Evolutionary conservation across 2,888 invertebrate species (phyloP), one percentile per base, ranked within the genome.

Genomic region (Amphipyra tragopoginis): DNA sequence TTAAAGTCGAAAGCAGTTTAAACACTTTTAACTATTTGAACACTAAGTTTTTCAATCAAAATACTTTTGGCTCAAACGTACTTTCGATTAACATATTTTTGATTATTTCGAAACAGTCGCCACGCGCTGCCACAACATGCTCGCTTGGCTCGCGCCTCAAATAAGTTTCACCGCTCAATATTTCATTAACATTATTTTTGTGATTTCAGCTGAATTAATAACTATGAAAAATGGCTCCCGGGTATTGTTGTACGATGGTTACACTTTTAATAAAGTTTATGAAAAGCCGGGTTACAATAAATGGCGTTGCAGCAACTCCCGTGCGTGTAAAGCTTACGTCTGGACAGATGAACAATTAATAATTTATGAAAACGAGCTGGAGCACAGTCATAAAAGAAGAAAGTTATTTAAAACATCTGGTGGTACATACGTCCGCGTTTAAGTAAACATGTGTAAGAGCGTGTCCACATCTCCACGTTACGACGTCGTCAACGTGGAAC

Each of bases 231-330:
- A 57, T 14, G 84, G 84, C 0, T 79, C 74, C 34, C 42, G 51
- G 0, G 74, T 79, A 11, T 43, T 83, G 5, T 52, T 82, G 5
- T 75, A 75, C 47, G 50, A 77, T n/a, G 80, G 78, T 0, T 79
- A 75, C 34, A 81, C 80, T 0, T 86, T 74, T 57, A 83, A 77
- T 55, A 77, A 44, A 26, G 67, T 75, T 26, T 77, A 82, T 48
- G 40, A 44, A 3, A 50, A 48, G 4, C 65, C 52, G 5, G 54
- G 61, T 1, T 56, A 57, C 0, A 29, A 55, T n/a, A 73, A 70
- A 8, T 87, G 86, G 85, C 65, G 61, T 21, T 87, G 87, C 50
- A 86, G 85, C 0, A 66, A 56, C 6, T 78, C 80, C 42, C 80
- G 81, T 0, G 79, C 52, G 9, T 87, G 87, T 52, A 84, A 79